These are phyloP conservation scores for Colistium nudipinnis DNA, from an alignment of 2,113 vertebrate species.

Conservation along the genomic window DNA sequence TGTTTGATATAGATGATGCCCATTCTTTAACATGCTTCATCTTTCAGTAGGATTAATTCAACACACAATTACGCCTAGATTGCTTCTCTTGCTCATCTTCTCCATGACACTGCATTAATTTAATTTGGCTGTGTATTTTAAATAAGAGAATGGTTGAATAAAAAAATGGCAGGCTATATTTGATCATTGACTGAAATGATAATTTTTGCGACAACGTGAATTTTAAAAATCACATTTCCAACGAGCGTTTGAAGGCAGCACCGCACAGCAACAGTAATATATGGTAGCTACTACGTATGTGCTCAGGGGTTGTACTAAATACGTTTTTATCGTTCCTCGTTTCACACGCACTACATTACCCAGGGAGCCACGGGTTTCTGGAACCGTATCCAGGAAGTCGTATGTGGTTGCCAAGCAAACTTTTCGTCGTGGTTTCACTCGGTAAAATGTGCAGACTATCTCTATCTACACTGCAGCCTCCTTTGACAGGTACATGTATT, in stretches of 20 bases:
- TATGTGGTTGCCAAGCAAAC: conserved; percentile 80
- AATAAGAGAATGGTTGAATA: neutral
- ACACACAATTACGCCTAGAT: neutral
- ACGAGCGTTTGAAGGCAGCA: conserved; percentile 25
- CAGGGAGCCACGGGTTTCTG: conserved; percentile 31
- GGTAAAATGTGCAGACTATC: neutral
- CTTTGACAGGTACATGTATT: neutral
- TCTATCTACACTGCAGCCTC: neutral
- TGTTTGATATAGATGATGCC: no score
- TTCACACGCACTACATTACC: conserved; percentile 73
- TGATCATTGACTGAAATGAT: neutral
- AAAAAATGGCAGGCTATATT: neutral
- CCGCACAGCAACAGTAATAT: neutral
- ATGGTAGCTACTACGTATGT: no score
- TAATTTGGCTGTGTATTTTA: neutral
- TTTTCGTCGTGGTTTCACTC: conserved; percentile 26
- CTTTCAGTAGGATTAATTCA: neutral
- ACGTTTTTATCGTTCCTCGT: neutral
- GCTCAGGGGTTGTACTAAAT: neutral
- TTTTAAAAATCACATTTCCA: neutral
- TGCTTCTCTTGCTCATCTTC: neutral
- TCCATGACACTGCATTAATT: neutral
- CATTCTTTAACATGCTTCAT: no score
- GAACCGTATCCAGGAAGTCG: conserved; percentile 82
- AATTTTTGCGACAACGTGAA: neutral